Percentiles rank a stretch among this genome's conserved stretches.
These are phyloP conservation scores for Rhadinocentrus ornatus DNA, from an alignment of 2,797 vertebrate species.

Conservation along the genomic window DNA sequence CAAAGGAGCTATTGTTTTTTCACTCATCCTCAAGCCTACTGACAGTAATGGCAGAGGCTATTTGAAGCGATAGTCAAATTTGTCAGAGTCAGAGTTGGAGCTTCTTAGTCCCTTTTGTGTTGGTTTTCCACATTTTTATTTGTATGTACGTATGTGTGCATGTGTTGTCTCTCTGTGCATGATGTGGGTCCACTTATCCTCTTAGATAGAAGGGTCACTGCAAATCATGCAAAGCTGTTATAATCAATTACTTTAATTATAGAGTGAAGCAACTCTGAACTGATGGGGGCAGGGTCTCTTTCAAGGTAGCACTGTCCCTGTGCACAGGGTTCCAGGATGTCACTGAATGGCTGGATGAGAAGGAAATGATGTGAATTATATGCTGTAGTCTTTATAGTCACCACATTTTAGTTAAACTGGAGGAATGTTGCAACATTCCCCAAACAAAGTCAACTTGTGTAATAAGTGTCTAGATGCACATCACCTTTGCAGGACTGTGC, in stretches of 20 bases:
- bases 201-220: background rate
- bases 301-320: background rate
- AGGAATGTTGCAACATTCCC: too few species aligned
- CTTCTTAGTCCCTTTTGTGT: constrained; percentile 9
- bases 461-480: background rate
- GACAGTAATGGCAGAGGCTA: constrained; percentile 46
- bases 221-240: background rate
- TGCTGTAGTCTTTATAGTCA: background rate
- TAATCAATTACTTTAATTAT: background rate
- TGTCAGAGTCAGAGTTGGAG: constrained; percentile 11
- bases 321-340: background rate
- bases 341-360: background rate
- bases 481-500: background rate
- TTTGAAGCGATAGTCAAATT: constrained; percentile 45
- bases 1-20: constrained; percentile 44
- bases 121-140: constrained; percentile 13
- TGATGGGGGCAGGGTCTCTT: background rate
- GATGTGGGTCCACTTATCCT: background rate
- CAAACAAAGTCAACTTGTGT: too few species aligned
- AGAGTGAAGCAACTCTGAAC: background rate
- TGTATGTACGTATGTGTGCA: background rate
- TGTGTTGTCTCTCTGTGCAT: background rate
- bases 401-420: background rate
- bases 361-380: background rate
- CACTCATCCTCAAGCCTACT: constrained; percentile 21